phyloP scores from a whole-genome alignment of 2,113 vertebrate species.

The Bufo bufo region DNA sequence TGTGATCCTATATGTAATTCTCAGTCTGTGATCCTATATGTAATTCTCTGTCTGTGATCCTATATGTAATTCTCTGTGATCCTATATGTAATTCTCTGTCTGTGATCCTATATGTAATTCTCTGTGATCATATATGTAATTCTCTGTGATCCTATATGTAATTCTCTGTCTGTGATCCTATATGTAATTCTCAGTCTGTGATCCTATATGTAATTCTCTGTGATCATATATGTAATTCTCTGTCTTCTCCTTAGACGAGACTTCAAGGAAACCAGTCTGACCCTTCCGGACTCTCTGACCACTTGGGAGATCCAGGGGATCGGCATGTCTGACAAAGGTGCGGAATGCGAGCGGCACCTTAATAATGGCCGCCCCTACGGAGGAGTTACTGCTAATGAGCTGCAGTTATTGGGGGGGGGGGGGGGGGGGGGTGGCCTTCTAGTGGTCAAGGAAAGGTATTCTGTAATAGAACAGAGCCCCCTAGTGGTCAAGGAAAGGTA shows the following conservation, averaged over 20 bases:
- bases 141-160: not conserved
- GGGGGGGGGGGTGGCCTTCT: no score
- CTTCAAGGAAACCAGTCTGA: constrained; percentile 61
- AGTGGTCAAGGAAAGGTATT: no score
- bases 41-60: not conserved
- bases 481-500: no score
- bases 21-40: not conserved
- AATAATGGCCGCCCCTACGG: no score
- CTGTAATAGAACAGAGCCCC: no score
- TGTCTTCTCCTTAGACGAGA: constrained; percentile 60
- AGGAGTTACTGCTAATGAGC: no score
- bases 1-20: no score
- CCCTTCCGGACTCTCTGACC: constrained; percentile 88
- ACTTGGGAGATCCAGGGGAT: constrained; percentile 90
- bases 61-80: no score
- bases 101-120: no score
- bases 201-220: not conserved
- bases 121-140: not conserved
- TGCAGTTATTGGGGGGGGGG: no score
- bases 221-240: not conserved
- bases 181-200: no score
- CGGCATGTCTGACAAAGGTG: constrained; percentile 84
- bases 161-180: not conserved
- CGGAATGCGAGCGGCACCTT: constrained; percentile 54
- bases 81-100: not conserved